Evolutionary conservation across 2,888 invertebrate species (phyloP).

Genomic region (Nephrotoma appendiculata): DNA sequence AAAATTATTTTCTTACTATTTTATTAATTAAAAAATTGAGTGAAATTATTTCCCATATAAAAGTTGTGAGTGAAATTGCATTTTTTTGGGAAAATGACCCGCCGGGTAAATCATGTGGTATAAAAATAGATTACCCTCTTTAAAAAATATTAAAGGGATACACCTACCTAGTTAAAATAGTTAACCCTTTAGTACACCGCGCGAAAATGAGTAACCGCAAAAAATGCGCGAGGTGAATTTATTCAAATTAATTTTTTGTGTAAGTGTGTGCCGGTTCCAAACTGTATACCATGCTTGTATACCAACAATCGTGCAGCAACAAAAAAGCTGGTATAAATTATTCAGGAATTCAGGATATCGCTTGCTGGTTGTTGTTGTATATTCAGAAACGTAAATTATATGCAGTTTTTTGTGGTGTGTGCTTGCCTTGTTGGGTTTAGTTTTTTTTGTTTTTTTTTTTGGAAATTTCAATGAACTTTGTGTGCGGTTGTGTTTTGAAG

Average conservation of each 20-base stretch:
- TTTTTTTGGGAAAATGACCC: background rate
- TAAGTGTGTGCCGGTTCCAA: background rate
- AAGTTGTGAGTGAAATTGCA: background rate
- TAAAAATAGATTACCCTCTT: background rate
- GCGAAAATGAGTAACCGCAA: background rate
- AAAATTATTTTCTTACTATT: background rate
- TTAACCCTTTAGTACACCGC: background rate
- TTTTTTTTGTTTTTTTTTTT: background rate
- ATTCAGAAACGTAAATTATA: background rate
- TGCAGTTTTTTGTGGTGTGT: background rate
- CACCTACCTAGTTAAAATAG: background rate
- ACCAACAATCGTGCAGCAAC: background rate
- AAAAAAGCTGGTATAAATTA: background rate
- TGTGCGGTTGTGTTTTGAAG: background rate
- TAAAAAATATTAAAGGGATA: background rate
- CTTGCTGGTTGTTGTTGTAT: background rate
- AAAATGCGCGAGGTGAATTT: background rate
- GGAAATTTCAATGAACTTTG: background rate
- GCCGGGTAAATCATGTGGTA: background rate
- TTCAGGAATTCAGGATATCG: background rate
- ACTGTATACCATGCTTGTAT: background rate
- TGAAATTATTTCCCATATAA: background rate
- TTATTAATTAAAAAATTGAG: background rate
- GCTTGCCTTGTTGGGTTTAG: background rate
- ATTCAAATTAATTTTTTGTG: background rate